Conservation (phyloP, 1,140 invertebrate genomes). For the Macrocentrus cingulum region DNA sequence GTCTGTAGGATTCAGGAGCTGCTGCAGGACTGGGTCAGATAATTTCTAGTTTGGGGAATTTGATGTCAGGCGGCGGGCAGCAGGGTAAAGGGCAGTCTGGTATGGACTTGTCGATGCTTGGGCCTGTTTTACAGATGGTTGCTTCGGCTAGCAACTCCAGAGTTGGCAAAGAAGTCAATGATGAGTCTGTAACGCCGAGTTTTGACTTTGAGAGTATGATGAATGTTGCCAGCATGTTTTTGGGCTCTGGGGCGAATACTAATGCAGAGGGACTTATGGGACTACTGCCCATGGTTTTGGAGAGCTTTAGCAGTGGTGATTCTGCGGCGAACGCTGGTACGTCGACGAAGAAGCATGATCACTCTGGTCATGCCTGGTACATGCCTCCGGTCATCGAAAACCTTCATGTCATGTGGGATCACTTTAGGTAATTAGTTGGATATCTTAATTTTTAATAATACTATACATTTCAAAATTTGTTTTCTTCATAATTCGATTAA, state of each 20-base stretch:
- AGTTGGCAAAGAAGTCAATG: conserved; percentile 1
- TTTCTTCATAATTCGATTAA: too few relatives aligned
- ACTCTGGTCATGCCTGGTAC: conserved; percentile 72
- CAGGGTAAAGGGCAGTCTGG: conserved; percentile 50
- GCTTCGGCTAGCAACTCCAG: conserved; percentile 39
- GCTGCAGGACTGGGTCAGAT: conserved; percentile 42
- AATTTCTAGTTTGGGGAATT: conserved; percentile 56
- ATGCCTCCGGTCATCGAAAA: conserved; percentile 75
- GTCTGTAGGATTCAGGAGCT: conserved; percentile 6
- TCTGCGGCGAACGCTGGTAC: conserved; percentile 54
- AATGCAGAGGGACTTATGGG: conserved; percentile 60
- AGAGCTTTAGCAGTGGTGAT: conserved; percentile 57
- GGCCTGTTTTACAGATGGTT: conserved; percentile 60
- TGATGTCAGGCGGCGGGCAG: conserved; percentile 45
- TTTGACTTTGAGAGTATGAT: conserved; percentile 64
- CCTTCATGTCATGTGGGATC: conserved; percentile 73
- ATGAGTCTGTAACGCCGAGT: conserved; percentile 29
- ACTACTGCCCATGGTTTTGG: conserved; percentile 67
- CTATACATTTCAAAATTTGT: too few relatives aligned
- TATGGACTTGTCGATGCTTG: conserved; percentile 60
- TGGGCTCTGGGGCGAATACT: conserved; percentile 55
- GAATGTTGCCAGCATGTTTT: conserved; percentile 64
- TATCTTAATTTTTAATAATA: too few relatives aligned
- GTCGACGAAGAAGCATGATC: conserved; percentile 63
- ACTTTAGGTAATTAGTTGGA: conserved; percentile 70